phyloP scores from a whole-genome alignment of 2,797 vertebrate species.

The Phalloptychus januarius region DNA sequence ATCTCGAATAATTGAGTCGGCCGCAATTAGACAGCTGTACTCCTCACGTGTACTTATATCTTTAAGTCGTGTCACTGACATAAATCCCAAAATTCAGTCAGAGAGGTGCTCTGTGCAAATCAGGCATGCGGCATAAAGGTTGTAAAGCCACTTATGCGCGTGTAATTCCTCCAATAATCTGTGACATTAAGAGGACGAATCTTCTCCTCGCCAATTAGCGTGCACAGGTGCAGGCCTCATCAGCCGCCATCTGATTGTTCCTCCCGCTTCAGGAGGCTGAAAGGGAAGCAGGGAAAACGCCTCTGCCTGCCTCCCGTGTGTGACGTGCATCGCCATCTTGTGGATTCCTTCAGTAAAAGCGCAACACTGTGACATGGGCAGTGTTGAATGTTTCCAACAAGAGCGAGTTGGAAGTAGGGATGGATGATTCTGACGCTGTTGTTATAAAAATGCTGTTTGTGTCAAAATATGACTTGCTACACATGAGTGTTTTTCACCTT shows the following conservation, averaged over 20 bases:
- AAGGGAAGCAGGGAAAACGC: conserved; percentile 17
- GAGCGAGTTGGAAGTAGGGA: background rate
- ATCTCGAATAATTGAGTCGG: conserved; percentile 34
- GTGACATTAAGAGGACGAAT: conserved; percentile 57
- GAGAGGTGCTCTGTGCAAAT: conserved; percentile 37
- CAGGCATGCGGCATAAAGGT: conserved; percentile 11
- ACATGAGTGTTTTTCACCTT: background rate
- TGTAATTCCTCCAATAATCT: conserved; percentile 42
- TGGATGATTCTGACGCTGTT: background rate
- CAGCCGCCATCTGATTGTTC: conserved; percentile 32
- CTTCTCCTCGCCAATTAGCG: conserved; percentile 46
- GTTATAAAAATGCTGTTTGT: no score
- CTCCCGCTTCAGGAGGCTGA: conserved; percentile 34
- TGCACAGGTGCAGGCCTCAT: conserved; percentile 57
- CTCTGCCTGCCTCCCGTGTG: background rate
- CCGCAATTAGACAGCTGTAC: conserved; percentile 60
- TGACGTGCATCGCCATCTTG: conserved; percentile 64
- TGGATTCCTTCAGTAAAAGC: conserved; percentile 55
- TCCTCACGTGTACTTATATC: conserved; percentile 44
- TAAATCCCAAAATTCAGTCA: conserved; percentile 20
- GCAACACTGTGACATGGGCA: background rate
- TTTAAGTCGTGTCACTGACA: conserved; percentile 8
- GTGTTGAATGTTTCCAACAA: background rate
- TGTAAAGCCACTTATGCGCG: conserved; percentile 12
- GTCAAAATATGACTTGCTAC: background rate